Evolutionary conservation across 2,797 vertebrate genomes (phyloP).

Genomic region (Pangasius macronema): DNA sequence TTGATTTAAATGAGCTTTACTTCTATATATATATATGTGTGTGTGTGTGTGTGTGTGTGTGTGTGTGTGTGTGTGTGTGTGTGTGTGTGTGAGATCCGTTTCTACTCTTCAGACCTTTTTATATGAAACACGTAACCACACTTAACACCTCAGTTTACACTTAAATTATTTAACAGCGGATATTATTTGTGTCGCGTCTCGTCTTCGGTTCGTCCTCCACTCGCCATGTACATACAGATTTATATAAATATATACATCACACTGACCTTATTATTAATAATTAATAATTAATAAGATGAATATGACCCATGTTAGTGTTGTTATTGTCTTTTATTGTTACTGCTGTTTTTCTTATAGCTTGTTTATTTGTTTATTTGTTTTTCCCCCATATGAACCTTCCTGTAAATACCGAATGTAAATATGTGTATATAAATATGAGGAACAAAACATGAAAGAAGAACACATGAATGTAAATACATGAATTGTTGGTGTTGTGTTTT

Average conservation of each 20-base stretch:
- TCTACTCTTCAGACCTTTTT: conserved; percentile 48
- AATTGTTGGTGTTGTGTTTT: conserved; percentile 47
- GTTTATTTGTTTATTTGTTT: neutral
- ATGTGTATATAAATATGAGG: conserved; percentile 35
- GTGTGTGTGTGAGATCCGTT: conserved; percentile 1
- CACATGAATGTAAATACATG: conserved; percentile 40
- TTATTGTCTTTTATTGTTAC: conserved; percentile 34
- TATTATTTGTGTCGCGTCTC: conserved; percentile 60
- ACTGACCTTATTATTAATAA: neutral
- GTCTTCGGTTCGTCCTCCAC: conserved; percentile 65
- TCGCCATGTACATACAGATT: conserved; percentile 72
- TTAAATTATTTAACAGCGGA: conserved; percentile 73
- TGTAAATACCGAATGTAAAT: conserved; percentile 57
- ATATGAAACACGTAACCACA: conserved; percentile 63
- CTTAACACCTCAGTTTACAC: conserved; percentile 69
- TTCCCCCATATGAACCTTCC: conserved; percentile 25
- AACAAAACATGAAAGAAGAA: conserved; percentile 37
- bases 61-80: neutral
- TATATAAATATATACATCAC: conserved; percentile 23
- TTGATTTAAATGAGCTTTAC: conserved; percentile 33
- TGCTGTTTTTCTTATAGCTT: conserved; percentile 30
- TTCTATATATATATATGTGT: neutral
- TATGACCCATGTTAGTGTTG: conserved; percentile 45
- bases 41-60: conserved; percentile 5
- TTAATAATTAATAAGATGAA: conserved; percentile 27